phyloP scores from a whole-genome alignment of 2,888 invertebrate genomes.

The Polyommatus icarus region DNA sequence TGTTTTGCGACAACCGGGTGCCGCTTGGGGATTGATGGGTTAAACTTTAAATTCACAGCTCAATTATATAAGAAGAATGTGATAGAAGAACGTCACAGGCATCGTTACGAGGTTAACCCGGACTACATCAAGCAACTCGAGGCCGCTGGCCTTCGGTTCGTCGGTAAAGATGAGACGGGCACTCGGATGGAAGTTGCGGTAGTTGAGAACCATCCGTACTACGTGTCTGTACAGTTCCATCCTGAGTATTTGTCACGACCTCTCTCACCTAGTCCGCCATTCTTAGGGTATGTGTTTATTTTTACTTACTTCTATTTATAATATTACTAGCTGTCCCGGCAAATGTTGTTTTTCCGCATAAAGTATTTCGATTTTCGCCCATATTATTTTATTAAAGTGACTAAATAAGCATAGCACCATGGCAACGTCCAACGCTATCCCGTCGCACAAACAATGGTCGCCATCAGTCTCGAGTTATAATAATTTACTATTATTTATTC shows the following conservation, averaged over 20 bases:
- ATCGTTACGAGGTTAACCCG: conserved; percentile 98
- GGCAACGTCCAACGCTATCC: no score
- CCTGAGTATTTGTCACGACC: conserved; percentile 98
- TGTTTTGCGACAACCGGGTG: no score
- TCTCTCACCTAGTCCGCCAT: conserved; percentile 95
- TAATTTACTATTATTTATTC: no score
- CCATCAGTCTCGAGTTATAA: no score
- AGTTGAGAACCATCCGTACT: conserved; percentile 93
- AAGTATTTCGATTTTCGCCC: no score
- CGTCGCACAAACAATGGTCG: no score
- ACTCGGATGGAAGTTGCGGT: conserved; percentile 97
- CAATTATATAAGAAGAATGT: conserved; percentile 88
- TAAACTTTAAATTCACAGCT: conserved; percentile 63
- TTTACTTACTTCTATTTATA: neutral
- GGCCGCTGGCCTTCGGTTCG: conserved; percentile 92
- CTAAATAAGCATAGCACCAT: no score
- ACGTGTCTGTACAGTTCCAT: conserved; percentile 97
- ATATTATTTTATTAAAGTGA: no score
- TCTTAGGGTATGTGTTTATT: conserved; percentile 84
- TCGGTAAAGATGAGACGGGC: conserved; percentile 90
- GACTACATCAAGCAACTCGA: conserved; percentile 89
- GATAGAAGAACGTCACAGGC: conserved; percentile 97
- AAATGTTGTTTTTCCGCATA: no score
- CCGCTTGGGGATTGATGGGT: no score
- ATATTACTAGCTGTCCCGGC: no score